A percentile compares a stretch with the other conserved stretches of the same genome.
phyloP scores from a whole-genome alignment of 2,797 vertebrate species.

The Protosalanx chinensis region DNA sequence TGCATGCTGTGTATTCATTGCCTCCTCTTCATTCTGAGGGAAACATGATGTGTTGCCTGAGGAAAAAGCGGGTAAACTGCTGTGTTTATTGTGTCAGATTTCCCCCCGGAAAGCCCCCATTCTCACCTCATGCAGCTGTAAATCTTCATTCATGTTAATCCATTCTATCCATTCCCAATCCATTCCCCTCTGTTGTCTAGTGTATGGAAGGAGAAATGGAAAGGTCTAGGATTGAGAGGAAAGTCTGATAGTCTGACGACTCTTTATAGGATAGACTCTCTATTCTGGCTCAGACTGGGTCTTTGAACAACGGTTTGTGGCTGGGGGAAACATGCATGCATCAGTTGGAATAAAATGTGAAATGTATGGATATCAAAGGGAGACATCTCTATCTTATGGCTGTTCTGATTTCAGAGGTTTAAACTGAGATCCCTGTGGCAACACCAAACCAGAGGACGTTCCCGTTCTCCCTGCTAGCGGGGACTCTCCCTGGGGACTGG shows the following conservation, averaged over 20 bases:
- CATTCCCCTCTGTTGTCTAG: slow-evolving; percentile 13
- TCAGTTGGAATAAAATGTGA: slow-evolving; percentile 51
- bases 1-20: background rate
- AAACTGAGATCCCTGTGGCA: slow-evolving; percentile 66
- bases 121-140: background rate
- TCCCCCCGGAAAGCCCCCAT: no score
- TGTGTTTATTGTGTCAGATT: no score
- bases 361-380: slow-evolving; percentile 57
- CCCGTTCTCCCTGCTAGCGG: slow-evolving; percentile 7
- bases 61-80: background rate
- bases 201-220: slow-evolving; percentile 15
- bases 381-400: slow-evolving; percentile 74
- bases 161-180: no score
- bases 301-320: slow-evolving; percentile 53
- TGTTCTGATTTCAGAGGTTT: slow-evolving; percentile 77
- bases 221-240: slow-evolving; percentile 7
- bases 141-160: background rate
- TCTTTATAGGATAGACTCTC: slow-evolving; percentile 43
- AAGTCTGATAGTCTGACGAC: slow-evolving; percentile 12
- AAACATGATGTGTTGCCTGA: background rate
- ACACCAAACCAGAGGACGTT: slow-evolving; percentile 23
- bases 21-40: background rate
- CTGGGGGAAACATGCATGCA: slow-evolving; percentile 68
- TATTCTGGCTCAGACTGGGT: slow-evolving; percentile 74
- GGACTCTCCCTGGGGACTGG: slow-evolving; percentile 13